phyloP scores from a whole-genome alignment of 2,888 invertebrate genomes.

The Phengaris arion region DNA sequence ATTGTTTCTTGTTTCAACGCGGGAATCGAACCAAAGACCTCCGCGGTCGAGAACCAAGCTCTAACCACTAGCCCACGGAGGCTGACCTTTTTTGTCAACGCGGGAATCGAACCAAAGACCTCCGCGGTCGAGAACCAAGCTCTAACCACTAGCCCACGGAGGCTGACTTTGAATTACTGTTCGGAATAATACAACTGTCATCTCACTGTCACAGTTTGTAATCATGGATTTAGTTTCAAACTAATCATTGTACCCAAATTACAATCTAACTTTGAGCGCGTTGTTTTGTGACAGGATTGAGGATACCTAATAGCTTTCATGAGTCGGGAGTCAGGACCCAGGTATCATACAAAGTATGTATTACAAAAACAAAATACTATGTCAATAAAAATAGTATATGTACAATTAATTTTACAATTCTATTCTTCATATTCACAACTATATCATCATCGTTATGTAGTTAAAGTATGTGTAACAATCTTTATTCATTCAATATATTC shows the following conservation, averaged over 20 bases:
- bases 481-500: neutral
- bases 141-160: too few relatives aligned
- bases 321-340: neutral
- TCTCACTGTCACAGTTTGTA: neutral
- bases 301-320: neutral
- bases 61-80: too few relatives aligned
- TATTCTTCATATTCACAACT: neutral
- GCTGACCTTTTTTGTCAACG: too few relatives aligned
- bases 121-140: too few relatives aligned
- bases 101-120: too few relatives aligned
- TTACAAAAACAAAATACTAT: neutral
- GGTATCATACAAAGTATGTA: neutral
- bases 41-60: too few relatives aligned
- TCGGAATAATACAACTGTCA: neutral
- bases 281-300: neutral
- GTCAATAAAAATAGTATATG: neutral
- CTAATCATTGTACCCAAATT: neutral
- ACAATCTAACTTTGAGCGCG: neutral
- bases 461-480: neutral
- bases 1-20: too few relatives aligned
- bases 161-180: neutral
- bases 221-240: neutral
- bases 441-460: neutral
- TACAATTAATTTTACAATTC: neutral
- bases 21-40: too few relatives aligned